Base-by-base conservation (phyloP, 1,140 invertebrate species). In the Aplysia californica region DNA sequence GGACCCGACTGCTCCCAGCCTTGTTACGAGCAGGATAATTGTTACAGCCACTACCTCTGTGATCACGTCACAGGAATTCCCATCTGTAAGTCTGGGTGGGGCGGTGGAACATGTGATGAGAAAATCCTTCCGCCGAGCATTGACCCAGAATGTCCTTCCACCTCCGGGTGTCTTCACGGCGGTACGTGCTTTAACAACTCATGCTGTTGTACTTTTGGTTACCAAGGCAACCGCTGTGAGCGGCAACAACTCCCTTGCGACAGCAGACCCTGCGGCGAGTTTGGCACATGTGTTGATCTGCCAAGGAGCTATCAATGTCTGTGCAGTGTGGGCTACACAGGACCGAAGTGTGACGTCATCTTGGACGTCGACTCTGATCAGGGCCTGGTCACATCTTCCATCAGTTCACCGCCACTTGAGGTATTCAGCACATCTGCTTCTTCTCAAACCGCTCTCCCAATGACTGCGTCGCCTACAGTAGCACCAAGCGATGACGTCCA, bases 291-390 rank as follows among this genome's bases (percentile, higher is more conserved):
- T 61, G 33, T 67, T 20, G 81, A 82, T 44, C 38, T 77, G n/a
- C 39, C 50, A 3, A 55, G 15, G 20, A 75, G 73, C 3, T 82
- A 70, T 64, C 50, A 29, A 21, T 82, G 81, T 56, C n/a, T 33
- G 20, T 84, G 83, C 76, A 91, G 93, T 65, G 83, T 91, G 1
- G 93, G 86, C 68, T 85, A 66, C 69, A 73, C 75, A 23, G 83
- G 83, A 5, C 15, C 65, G 39, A 35, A 65, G 38, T 85, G 83
- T 80, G 82, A 85, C 35, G 33, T 35, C 1, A n/a, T n/a, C n/a
- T n/a, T n/a, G n/a, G n/a, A n/a, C n/a, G n/a, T n/a, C n/a, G n/a
- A n/a, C n/a, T n/a, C n/a, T n/a, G n/a, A n/a, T n/a, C n/a, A n/a
- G n/a, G n/a, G n/a, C n/a, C n/a, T n/a, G n/a, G n/a, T n/a, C n/a